phyloP scores from a whole-genome alignment of 2,113 vertebrate genomes.

The Erpornis zantholeuca region DNA sequence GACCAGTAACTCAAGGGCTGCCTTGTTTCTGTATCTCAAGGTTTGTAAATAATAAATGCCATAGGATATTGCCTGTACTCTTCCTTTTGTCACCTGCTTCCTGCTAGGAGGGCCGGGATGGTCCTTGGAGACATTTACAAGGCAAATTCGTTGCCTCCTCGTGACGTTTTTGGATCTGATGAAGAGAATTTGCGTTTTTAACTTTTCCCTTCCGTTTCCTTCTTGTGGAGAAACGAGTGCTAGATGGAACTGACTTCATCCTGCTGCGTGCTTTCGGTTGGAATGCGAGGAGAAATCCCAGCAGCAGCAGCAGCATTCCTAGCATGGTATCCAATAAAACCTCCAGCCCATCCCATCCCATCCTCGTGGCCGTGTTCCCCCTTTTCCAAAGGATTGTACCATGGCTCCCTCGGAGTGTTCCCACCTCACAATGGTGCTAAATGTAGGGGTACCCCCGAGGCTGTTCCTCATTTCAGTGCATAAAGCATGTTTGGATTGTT shows the following conservation, averaged over 20 bases:
- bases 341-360: neutral
- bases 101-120: conserved; percentile 1
- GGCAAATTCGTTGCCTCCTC: neutral
- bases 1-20: conserved; percentile 87
- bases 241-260: neutral
- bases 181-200: neutral
- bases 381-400: neutral
- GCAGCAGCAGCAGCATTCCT: neutral
- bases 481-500: conserved; percentile 34
- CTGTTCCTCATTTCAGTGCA: conserved; percentile 48
- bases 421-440: conserved; percentile 85
- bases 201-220: neutral
- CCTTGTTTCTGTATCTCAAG: conserved; percentile 77
- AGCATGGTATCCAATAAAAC: neutral
- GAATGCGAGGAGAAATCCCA: neutral
- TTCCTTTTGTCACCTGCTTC: conserved; percentile 46
- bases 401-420: conserved; percentile 50
- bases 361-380: neutral
- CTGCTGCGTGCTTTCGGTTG: neutral
- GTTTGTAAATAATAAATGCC: conserved; percentile 82
- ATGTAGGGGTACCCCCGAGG: conserved; percentile 69
- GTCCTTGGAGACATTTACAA: neutral
- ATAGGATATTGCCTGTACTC: conserved; percentile 79
- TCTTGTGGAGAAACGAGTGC: neutral
- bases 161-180: neutral